phyloP scores from a whole-genome alignment of 2,113 vertebrate species.

The Podarcis raffonei region DNA sequence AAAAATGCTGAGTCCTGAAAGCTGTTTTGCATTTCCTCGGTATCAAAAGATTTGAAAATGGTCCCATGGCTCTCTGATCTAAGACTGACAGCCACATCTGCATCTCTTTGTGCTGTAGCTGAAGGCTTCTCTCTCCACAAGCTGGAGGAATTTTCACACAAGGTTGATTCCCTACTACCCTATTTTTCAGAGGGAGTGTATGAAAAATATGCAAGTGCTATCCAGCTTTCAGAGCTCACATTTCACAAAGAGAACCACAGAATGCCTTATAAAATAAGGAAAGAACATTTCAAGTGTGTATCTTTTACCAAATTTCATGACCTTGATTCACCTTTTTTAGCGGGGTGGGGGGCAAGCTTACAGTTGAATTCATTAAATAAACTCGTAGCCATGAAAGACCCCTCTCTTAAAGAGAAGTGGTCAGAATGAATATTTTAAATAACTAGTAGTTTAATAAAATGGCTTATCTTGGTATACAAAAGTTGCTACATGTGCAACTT shows the following conservation, averaged over 20 bases:
- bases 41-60: neutral
- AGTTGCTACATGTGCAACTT: neutral
- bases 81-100: slow-evolving; percentile 30
- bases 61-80: neutral
- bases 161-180: neutral
- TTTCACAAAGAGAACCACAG: neutral
- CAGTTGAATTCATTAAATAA: neutral
- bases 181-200: neutral
- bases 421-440: neutral
- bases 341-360: neutral
- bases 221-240: neutral
- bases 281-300: neutral
- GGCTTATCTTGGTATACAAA: neutral
- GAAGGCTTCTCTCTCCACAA: slow-evolving; percentile 5
- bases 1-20: neutral
- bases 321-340: neutral
- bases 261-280: neutral
- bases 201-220: neutral
- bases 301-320: slow-evolving; percentile 2
- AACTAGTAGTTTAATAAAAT: neutral
- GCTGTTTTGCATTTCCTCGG: neutral
- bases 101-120: neutral
- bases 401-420: neutral
- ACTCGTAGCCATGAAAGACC: neutral
- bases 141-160: neutral